phyloP scores from a whole-genome alignment of 2,113 vertebrate genomes.

The Girardinichthys multiradiatus region DNA sequence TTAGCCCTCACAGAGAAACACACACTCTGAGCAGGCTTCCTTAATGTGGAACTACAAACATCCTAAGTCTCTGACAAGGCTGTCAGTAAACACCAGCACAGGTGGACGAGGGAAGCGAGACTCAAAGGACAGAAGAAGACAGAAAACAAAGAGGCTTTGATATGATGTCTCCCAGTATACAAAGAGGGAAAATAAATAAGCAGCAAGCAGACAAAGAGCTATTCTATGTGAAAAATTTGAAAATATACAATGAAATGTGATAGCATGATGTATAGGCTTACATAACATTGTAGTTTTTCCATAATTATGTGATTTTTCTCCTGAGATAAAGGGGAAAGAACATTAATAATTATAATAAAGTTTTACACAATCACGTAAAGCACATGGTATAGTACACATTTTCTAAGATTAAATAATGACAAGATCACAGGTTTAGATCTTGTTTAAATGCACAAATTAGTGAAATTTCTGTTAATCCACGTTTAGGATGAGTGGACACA shows the following conservation, averaged over 20 bases:
- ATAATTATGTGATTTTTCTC: not conserved
- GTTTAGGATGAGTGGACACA: slow-evolving; percentile 37
- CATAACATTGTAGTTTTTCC: not conserved
- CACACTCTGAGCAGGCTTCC: slow-evolving; percentile 42
- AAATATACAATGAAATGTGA: not conserved
- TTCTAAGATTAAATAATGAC: not conserved
- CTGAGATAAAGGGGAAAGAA: not conserved
- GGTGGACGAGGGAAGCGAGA: slow-evolving; percentile 51
- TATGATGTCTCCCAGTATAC: slow-evolving; percentile 18
- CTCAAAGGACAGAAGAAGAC: slow-evolving; percentile 18
- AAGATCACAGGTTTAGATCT: not conserved
- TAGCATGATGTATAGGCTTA: not conserved
- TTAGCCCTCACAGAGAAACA: not conserved
- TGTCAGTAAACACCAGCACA: slow-evolving; percentile 49
- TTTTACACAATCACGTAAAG: not conserved
- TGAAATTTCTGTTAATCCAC: slow-evolving; percentile 27
- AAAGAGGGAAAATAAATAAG: slow-evolving; percentile 1
- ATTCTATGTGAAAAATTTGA: not conserved
- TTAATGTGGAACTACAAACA: slow-evolving; percentile 55
- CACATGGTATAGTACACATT: not conserved
- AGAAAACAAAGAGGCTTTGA: slow-evolving; percentile 27
- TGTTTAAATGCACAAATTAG: not conserved
- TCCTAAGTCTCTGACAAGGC: slow-evolving; percentile 48
- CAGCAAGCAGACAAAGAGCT: not conserved
- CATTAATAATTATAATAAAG: not conserved